Conservation (phyloP, 2,113 vertebrate genomes). For the Xyrauchen texanus region DNA sequence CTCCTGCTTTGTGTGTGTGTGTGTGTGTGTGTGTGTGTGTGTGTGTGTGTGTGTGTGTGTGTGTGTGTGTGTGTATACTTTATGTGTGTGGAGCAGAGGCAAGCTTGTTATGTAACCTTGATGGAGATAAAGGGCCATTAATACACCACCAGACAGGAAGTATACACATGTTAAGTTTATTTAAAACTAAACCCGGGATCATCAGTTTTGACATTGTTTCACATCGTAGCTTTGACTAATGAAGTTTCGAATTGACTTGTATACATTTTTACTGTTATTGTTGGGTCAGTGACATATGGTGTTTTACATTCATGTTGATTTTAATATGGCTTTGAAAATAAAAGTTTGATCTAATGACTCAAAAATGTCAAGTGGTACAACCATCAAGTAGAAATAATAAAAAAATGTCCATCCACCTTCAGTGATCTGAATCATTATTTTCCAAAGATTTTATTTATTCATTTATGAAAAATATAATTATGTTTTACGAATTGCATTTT, state of each 20-base stretch:
- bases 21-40: background rate
- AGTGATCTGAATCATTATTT: no score
- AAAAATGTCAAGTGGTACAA: no score
- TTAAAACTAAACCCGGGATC: constrained; percentile 33
- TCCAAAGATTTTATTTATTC: no score
- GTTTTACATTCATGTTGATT: no score
- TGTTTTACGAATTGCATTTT: no score
- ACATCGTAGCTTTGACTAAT: no score
- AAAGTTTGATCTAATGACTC: no score
- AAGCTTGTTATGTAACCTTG: constrained; percentile 47
- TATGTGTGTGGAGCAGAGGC: constrained; percentile 25
- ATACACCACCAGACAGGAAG: constrained; percentile 35
- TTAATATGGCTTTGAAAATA: no score
- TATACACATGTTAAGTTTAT: constrained; percentile 23
- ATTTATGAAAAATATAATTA: no score
- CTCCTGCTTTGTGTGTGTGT: background rate
- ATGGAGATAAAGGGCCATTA: constrained; percentile 39
- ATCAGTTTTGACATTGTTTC: constrained; percentile 57
- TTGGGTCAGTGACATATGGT: background rate
- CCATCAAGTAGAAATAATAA: no score
- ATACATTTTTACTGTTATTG: background rate
- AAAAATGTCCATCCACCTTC: no score
- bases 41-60: background rate
- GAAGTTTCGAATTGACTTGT: no score
- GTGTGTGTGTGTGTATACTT: background rate